A percentile compares a stretch with the other conserved stretches of the same genome.
phyloP scores from a whole-genome alignment of 1,140 invertebrate genomes.

The Lucilia cuprina region DNA sequence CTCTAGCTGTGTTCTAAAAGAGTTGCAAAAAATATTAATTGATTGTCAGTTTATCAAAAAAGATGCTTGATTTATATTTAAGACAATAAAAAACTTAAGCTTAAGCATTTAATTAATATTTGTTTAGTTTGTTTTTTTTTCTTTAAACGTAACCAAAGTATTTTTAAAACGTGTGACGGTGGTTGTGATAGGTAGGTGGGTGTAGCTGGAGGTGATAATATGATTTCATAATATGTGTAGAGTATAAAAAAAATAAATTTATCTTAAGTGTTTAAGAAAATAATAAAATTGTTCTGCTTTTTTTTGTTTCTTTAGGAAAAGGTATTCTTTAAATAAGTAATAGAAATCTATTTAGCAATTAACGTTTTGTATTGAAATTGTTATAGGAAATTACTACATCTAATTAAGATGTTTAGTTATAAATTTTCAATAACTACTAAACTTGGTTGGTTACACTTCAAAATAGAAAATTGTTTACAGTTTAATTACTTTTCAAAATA shows the following conservation, averaged over 20 bases:
- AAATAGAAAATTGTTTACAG: not conserved
- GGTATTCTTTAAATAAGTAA: not conserved
- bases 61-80: not conserved
- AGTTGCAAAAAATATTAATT: slow-evolving; percentile 18
- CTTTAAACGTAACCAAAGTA: not conserved
- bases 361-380: not conserved
- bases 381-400: not conserved
- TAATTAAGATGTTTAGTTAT: not conserved
- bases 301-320: not conserved
- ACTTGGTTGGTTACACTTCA: not conserved
- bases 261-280: not conserved
- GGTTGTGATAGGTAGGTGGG: not conserved
- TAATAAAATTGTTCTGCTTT: not conserved
- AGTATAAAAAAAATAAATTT: not conserved
- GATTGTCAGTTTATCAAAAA: not conserved
- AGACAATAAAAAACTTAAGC: not conserved
- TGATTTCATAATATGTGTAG: not conserved
- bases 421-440: not conserved
- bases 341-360: not conserved
- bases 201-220: not conserved
- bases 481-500: not conserved
- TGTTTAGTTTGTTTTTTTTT: not conserved
- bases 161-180: too few relatives aligned
- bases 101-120: slow-evolving; percentile 4
- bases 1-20: slow-evolving; percentile 25